Percentiles rank a stretch among this genome's conserved stretches.
Evolutionary conservation across 2,113 vertebrate species (phyloP).

Genomic region (Bubo blakistoni): DNA sequence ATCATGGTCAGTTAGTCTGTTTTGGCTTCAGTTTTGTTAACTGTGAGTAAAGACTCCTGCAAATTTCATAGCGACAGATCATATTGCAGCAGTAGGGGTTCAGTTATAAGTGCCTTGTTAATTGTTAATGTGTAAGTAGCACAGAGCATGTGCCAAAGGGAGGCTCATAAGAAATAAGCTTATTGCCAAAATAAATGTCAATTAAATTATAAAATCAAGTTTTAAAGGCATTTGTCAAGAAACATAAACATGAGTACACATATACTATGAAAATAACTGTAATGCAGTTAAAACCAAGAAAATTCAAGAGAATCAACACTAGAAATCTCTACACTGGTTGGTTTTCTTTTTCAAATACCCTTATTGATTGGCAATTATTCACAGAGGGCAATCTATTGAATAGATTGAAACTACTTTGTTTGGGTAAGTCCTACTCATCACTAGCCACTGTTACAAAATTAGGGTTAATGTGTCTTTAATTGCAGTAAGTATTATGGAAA

Average conservation of each 20-base stretch:
- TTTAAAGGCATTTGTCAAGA: slow-evolving; percentile 57
- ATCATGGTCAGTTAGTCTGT: neutral
- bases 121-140: slow-evolving; percentile 60
- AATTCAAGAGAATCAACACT: neutral
- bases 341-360: neutral
- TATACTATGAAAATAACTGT: neutral
- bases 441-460: neutral
- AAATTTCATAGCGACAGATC: slow-evolving; percentile 55
- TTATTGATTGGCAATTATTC: neutral
- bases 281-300: neutral
- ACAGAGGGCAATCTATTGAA: neutral
- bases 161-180: slow-evolving; percentile 42
- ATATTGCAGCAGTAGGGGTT: slow-evolving; percentile 21
- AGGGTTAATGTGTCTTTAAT: neutral
- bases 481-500: neutral
- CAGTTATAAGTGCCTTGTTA: slow-evolving; percentile 64
- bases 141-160: slow-evolving; percentile 35
- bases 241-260: neutral
- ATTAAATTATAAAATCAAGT: slow-evolving; percentile 41
- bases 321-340: neutral
- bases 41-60: slow-evolving; percentile 43
- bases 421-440: neutral
- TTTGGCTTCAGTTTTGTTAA: slow-evolving; percentile 36
- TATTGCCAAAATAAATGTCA: slow-evolving; percentile 61
- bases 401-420: neutral